phyloP scores from a whole-genome alignment of 1,140 invertebrate species.

The Bombus polaris region DNA sequence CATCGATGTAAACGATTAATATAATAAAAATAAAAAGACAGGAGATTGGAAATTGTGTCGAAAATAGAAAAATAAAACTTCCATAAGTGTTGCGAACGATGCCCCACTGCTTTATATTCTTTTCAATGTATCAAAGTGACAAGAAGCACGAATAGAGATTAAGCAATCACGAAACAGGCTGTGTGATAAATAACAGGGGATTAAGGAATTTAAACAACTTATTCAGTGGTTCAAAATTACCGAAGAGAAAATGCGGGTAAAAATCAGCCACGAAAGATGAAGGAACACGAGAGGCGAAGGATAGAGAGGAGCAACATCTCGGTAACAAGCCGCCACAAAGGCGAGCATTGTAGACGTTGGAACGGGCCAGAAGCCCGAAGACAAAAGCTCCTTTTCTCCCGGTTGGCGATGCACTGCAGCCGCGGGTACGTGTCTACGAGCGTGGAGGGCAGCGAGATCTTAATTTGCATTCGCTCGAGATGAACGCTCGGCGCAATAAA shows the following conservation, averaged over 20 bases:
- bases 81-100: not conserved
- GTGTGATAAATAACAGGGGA: not conserved
- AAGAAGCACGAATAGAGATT: not conserved
- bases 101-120: not conserved
- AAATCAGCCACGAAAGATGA: not conserved
- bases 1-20: no score
- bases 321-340: conserved; percentile 49
- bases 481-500: conserved; percentile 70
- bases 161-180: not conserved
- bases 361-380: conserved; percentile 35
- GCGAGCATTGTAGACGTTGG: conserved; percentile 48
- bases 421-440: conserved; percentile 57
- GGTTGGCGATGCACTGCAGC: conserved; percentile 10
- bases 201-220: no score
- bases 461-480: conserved; percentile 69
- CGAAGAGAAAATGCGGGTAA: not conserved
- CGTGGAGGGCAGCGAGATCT: conserved; percentile 58
- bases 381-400: conserved; percentile 61
- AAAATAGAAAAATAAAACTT: no score
- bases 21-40: no score
- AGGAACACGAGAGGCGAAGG: not conserved
- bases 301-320: not conserved
- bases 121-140: not conserved
- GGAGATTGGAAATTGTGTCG: no score
- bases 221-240: not conserved